A percentile compares a stretch with the other conserved stretches of the same genome.
Evolutionary conservation across 2,888 invertebrate species (phyloP).

Genomic region (Stenurella melanura): DNA sequence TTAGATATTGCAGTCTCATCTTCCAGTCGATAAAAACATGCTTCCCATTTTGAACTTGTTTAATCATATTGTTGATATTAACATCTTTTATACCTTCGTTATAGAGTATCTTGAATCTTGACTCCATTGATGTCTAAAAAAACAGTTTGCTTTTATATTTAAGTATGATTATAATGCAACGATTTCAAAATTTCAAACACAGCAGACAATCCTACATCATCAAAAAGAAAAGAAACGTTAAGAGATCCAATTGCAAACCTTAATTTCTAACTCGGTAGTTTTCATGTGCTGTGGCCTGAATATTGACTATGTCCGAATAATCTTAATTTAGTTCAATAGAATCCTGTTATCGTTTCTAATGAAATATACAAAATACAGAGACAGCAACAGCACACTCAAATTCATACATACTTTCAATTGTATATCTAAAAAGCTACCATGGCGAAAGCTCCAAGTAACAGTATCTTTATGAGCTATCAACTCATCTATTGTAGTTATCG

Average conservation of each 20-base stretch:
- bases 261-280: no score
- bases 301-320: no score
- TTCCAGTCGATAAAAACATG: constrained; percentile 90
- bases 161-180: neutral
- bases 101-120: constrained; percentile 77
- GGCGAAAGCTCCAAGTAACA: constrained; percentile 85
- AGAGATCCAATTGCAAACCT: neutral
- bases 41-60: constrained; percentile 78
- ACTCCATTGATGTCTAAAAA: constrained; percentile 77
- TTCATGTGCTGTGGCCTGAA: no score
- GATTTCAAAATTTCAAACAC: no score
- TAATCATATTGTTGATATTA: constrained; percentile 72
- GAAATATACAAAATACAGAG: neutral
- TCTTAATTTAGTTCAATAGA: no score
- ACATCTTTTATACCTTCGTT: constrained; percentile 76
- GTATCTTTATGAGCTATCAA: constrained; percentile 76
- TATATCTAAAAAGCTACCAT: constrained; percentile 84
- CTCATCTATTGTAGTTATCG: constrained; percentile 82
- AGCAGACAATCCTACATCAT: no score
- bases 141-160: neutral
- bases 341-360: no score
- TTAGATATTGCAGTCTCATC: constrained; percentile 83
- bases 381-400: neutral
- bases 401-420: constrained; percentile 74
- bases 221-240: neutral